A percentile compares a stretch with the other conserved stretches of the same genome.
Evolutionary conservation across 2,797 vertebrate genomes (phyloP).

Genomic region (Neoniphon sammara): DNA sequence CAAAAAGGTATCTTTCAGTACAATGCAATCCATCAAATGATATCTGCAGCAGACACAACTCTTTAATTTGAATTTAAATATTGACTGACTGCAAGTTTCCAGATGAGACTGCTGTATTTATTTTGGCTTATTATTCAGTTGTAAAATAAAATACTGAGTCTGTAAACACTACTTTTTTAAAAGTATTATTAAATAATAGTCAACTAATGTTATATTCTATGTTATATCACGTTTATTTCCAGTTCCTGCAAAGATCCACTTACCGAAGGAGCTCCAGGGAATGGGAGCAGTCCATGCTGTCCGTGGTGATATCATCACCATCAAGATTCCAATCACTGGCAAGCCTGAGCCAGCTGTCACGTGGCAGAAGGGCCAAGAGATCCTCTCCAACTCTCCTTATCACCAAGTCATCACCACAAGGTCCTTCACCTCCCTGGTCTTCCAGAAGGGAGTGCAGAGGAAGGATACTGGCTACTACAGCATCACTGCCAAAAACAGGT

Average conservation of each 20-base stretch:
- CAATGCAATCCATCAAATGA: neutral
- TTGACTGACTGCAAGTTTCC: no score
- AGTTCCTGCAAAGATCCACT: conserved; percentile 98
- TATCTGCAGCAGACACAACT: neutral
- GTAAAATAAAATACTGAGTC: no score
- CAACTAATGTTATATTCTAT: neutral
- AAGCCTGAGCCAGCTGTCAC: conserved; percentile 96
- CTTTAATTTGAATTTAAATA: no score
- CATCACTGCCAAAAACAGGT: conserved; percentile 98
- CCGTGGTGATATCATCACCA: conserved; percentile 92
- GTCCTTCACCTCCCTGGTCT: conserved; percentile 97
- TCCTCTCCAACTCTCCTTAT: conserved; percentile 93
- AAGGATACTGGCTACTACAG: conserved; percentile 97
- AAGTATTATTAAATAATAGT: neutral
- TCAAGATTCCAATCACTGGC: conserved; percentile 98
- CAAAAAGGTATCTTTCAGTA: neutral
- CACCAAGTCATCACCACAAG: conserved; percentile 98
- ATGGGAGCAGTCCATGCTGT: conserved; percentile 97
- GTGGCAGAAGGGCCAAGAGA: conserved; percentile 99
- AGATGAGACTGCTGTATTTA: no score
- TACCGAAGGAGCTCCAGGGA: conserved; percentile 96
- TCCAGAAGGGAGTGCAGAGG: conserved; percentile 94
- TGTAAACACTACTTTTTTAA: no score
- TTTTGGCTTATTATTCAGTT: no score
- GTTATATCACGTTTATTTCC: conserved; percentile 63